Percentiles rank a stretch among this genome's conserved stretches.
phyloP scores from a whole-genome alignment of 2,113 vertebrate genomes.

The Macquaria australasica region DNA sequence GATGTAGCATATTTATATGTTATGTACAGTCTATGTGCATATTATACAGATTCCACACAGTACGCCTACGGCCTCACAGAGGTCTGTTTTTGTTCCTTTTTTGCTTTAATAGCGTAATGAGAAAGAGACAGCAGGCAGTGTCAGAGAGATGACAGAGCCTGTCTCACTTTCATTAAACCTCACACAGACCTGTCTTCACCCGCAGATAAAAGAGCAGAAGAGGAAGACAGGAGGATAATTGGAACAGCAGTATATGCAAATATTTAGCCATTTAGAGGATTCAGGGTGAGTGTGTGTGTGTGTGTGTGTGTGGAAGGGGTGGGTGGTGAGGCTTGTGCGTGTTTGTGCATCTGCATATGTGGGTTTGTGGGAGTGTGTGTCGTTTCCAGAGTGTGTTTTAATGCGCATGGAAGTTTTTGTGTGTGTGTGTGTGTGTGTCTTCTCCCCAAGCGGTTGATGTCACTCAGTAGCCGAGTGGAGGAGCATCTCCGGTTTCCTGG shows the following conservation, averaged over 20 bases:
- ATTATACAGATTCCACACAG: background rate
- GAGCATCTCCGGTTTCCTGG: conserved; percentile 68
- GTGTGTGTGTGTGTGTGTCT: conserved; percentile 35
- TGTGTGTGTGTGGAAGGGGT: conserved; percentile 1
- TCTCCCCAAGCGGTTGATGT: conserved; percentile 60
- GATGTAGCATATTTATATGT: background rate
- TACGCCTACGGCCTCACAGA: background rate
- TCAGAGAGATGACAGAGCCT: conserved; percentile 29
- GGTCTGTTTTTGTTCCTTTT: conserved; percentile 9
- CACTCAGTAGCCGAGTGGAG: conserved; percentile 59
- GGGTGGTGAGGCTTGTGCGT: background rate
- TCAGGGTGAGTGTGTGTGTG: conserved; percentile 7
- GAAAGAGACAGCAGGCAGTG: conserved; percentile 6
- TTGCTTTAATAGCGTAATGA: conserved; percentile 3
- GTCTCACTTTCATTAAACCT: conserved; percentile 50
- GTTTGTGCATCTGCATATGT: background rate
- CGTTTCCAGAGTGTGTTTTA: background rate
- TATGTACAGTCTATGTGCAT: no score
- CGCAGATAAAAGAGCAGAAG: conserved; percentile 41
- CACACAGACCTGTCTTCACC: conserved; percentile 33
- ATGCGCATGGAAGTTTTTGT: background rate
- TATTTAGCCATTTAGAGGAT: conserved; percentile 40
- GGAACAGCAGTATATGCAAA: conserved; percentile 52
- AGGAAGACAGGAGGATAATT: conserved; percentile 47
- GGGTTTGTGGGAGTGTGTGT: background rate